A percentile compares a stretch with the other conserved stretches of the same genome.
phyloP scores from a whole-genome alignment of 2,888 invertebrate genomes.

The Euphydryas editha region DNA sequence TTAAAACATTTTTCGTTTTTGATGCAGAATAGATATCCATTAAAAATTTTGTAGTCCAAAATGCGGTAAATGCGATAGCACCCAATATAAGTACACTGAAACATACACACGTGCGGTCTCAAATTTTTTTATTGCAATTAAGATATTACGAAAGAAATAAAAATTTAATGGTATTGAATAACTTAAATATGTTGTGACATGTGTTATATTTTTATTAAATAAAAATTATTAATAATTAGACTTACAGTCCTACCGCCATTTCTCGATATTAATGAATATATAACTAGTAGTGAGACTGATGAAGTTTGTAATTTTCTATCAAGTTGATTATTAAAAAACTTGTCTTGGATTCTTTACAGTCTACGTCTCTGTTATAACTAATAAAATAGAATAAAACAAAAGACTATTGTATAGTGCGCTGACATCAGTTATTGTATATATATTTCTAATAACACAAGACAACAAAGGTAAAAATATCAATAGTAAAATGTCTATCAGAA shows the following conservation, averaged over 20 bases:
- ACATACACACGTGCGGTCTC: no score
- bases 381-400: slow-evolving; percentile 1
- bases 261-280: slow-evolving; percentile 5
- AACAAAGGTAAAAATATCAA: background rate
- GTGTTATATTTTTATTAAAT: background rate
- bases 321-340: background rate
- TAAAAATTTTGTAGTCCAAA: slow-evolving; percentile 61
- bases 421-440: background rate
- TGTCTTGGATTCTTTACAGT: background rate
- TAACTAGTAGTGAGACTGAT: background rate
- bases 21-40: slow-evolving; percentile 45
- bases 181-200: background rate
- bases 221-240: slow-evolving; percentile 30
- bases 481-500: background rate
- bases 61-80: slow-evolving; percentile 58
- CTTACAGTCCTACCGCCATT: slow-evolving; percentile 57
- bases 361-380: slow-evolving; percentile 2
- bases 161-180: background rate
- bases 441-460: background rate
- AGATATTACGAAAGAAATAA: background rate
- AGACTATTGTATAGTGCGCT: slow-evolving; percentile 14
- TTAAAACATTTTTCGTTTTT: slow-evolving; percentile 19
- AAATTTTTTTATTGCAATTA: no score
- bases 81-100: slow-evolving; percentile 57
- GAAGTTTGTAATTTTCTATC: no score